Base-by-base conservation (phyloP, 2,888 invertebrate genomes). In the Candidula unifasciata region DNA sequence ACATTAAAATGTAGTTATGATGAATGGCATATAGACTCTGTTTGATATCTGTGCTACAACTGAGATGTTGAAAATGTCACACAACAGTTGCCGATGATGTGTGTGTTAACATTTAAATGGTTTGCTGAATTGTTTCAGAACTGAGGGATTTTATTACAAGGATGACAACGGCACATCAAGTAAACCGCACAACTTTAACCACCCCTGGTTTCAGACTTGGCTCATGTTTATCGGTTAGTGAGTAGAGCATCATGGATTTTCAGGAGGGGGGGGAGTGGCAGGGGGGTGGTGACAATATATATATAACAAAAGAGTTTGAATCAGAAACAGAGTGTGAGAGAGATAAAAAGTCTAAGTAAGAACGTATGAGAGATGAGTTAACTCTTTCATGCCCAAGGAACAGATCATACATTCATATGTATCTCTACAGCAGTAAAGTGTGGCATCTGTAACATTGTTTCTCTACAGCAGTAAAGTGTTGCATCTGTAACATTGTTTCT, bases 191-290 rank as follows among this genome's bases (percentile, higher is more conserved):
- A 84, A 86, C 13, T 92, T 92, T 88, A 88, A 92, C 82, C 92
- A 92, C 76, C 92, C 92, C 27, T 92, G 92, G 92, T 91, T 92
- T 83, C 92, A 92, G 83, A 92, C 92, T 64, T 89, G 90, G 87
- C 91, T 92, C 73, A 92, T 92, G 92, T 92, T 92, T 83, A 90
- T 92, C 60, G 92, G 92, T 91, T 16, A 60, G 74, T 82, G 27
- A 68, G 21, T 21, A 30, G 6, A 44, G 44, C 44, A 44, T 0
- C 6, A 13, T 1, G 44, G 13, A 13, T 10, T 6, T 10, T 6
- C 6, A 13, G 13, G 44, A 44, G 44, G 13, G 44, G 13, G 44
- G 13, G 1, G 13, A 13, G 2, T 3, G 18, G 1, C 6, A 69
- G 35, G 10, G 60, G 2, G n/a, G 5, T 5, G n/a, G n/a, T 3